These are phyloP conservation scores for Paramormyrops hopkinsi DNA, from an alignment of 2,797 vertebrate species.

Conservation along the genomic window DNA sequence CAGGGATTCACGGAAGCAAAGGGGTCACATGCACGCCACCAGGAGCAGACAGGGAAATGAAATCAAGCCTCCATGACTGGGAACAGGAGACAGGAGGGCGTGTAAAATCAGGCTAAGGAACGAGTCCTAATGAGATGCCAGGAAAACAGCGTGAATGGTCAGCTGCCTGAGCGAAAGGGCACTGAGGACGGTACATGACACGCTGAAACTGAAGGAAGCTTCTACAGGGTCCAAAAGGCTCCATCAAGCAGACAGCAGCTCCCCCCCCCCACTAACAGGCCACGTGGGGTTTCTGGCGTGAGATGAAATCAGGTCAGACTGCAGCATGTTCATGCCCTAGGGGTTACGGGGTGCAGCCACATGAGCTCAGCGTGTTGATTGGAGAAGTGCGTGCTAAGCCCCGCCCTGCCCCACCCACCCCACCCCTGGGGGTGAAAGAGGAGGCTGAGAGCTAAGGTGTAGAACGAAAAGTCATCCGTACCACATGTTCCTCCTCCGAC, in stretches of 20 bases:
- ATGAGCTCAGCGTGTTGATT: constrained; percentile 27
- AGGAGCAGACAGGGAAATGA: not conserved
- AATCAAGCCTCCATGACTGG: not conserved
- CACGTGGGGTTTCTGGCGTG: not conserved
- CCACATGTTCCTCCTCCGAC: constrained; percentile 78
- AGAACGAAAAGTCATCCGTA: constrained; percentile 72
- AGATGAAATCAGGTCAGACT: not conserved
- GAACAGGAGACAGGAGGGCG: not conserved
- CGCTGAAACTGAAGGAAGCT: not conserved
- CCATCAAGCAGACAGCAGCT: not conserved
- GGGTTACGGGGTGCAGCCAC: constrained; percentile 24
- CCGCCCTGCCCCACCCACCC: not conserved
- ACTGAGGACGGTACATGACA: not conserved
- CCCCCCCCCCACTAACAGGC: not conserved
- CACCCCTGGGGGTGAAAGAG: not conserved
- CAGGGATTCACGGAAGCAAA: not conserved
- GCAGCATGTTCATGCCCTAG: not conserved
- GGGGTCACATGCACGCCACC: not conserved
- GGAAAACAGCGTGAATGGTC: not conserved
- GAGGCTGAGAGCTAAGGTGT: constrained; percentile 33
- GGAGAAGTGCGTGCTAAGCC: not conserved
- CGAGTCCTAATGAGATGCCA: not conserved
- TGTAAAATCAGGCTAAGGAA: not conserved
- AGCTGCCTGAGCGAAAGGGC: not conserved
- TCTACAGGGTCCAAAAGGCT: not conserved